Evolutionary conservation across 2,797 vertebrate species (phyloP).

Genomic region (Brachyalestes nurse): DNA sequence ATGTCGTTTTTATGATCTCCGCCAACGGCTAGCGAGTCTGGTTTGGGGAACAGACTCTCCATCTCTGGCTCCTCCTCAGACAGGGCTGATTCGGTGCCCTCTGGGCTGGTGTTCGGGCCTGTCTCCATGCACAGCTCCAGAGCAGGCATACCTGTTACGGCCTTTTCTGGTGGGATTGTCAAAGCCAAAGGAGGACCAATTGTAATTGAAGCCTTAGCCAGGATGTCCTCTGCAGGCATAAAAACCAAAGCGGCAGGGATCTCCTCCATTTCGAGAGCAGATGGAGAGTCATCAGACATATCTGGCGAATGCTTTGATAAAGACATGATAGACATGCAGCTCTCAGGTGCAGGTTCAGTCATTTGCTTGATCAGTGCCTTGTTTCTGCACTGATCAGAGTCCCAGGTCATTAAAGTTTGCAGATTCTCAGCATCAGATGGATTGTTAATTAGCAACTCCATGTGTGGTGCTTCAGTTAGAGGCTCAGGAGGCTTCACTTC

Average conservation of each 20-base stretch:
- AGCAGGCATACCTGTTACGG: constrained; percentile 62
- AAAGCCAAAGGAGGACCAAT: constrained; percentile 69
- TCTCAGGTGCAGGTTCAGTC: constrained; percentile 73
- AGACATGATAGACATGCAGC: constrained; percentile 68
- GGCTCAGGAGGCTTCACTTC: constrained; percentile 53
- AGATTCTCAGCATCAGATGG: constrained; percentile 30
- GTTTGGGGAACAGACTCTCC: constrained; percentile 86
- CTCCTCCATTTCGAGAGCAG: constrained; percentile 85
- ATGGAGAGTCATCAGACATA: constrained; percentile 82
- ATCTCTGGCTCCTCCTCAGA: constrained; percentile 92
- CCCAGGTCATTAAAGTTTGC: constrained; percentile 57
- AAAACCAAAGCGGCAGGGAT: constrained; percentile 77
- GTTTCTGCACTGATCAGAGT: constrained; percentile 65
- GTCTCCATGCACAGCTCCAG: constrained; percentile 80
- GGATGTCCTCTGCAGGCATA: constrained; percentile 68
- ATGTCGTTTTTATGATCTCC: constrained; percentile 74
- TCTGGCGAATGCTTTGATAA: constrained; percentile 76
- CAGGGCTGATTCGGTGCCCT: constrained; percentile 86
- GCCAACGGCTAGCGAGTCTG: constrained; percentile 77
- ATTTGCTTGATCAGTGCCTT: constrained; percentile 75
- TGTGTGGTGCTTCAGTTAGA: constrained; percentile 48
- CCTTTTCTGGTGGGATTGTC: constrained; percentile 65
- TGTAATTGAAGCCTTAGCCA: constrained; percentile 65
- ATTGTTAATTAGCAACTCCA: constrained; percentile 34
- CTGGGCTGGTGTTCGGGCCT: constrained; percentile 81